Conservation (phyloP, 2,113 vertebrate genomes). For the Anser brachyrhynchus region DNA sequence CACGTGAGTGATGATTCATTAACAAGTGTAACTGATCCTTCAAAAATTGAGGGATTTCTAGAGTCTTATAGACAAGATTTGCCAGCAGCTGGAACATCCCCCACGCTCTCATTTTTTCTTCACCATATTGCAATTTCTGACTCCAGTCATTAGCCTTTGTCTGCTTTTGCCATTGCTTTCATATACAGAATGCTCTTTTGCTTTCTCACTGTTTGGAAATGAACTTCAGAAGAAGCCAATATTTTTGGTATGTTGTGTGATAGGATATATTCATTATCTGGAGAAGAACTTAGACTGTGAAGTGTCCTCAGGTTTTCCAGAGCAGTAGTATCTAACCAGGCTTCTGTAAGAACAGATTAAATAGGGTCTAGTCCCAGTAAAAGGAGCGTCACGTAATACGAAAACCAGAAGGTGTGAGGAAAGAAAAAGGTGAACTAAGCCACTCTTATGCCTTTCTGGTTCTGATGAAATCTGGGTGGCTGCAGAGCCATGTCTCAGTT, state of each 20-base stretch:
- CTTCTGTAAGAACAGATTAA: neutral
- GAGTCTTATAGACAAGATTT: neutral
- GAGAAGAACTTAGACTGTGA: neutral
- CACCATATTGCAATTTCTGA: neutral
- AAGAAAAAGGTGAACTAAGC: neutral
- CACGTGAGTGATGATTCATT: neutral
- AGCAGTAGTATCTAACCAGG: neutral
- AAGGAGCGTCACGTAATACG: neutral
- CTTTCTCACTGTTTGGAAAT: neutral
- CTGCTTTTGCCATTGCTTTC: neutral
- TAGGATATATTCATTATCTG: neutral
- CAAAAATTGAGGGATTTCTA: neutral
- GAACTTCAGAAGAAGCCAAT: neutral
- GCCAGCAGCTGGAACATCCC: neutral
- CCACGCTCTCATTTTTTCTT: neutral
- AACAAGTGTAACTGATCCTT: neutral
- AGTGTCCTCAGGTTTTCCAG: neutral
- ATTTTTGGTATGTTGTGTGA: neutral
- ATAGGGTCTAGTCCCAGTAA: neutral
- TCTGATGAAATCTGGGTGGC: neutral
- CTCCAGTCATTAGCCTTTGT: neutral
- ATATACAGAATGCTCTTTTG: neutral
- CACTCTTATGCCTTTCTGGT: neutral
- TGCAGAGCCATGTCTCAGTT: neutral
- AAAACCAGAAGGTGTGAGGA: neutral